Evolutionary conservation across 2,888 invertebrate species (phyloP), one percentile per base, ranked within the genome.

Genomic region (Catocala sponsa): DNA sequence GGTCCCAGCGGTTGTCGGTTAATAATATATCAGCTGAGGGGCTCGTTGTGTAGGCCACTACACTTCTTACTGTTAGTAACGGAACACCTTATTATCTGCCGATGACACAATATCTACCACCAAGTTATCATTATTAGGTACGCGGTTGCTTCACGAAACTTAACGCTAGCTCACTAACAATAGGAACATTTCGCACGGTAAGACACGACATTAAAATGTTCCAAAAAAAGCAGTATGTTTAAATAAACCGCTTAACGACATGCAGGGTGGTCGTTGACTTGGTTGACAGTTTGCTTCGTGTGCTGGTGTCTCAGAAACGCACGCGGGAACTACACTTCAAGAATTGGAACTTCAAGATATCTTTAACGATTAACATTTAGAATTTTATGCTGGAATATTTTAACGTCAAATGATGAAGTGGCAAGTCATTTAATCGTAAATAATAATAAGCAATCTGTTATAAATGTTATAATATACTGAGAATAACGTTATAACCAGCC

Each of bases 21-120:
- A 89, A 86, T 89, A 86, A 87, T 85, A 85, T 83, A 83, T 84
- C 79, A 80, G 82, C 68, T 73, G 75, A 76, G 81, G 73, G 78
- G 78, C 80, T 83, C 78, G 80, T 84, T 82, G 78, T 81, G 81
- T 85, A 84, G 84, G 81, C 83, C 86, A 88, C 79, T 75, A 83
- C 83, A 81, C 80, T 80, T 74, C 83, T 81, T 86, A 87, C 88
- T 84, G 87, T 87, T 87, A 86, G 68, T 92, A 92, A 92, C 91
- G 91, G 92, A 79, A 87, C 80, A 73, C 59, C 82, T 85, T 86
- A 88, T 88, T 89, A 89, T 87, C 78, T 82, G 70, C 72, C 83
- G 82, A 87, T 88, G 89, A 87, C 87, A 90, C 83, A 68, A 76
- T 69, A 63, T 54, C 50, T 63, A 58, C 56, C 60, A 50, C 35